Base-by-base conservation (phyloP, 2,797 vertebrate species). In the Oreochromis mossambicus region DNA sequence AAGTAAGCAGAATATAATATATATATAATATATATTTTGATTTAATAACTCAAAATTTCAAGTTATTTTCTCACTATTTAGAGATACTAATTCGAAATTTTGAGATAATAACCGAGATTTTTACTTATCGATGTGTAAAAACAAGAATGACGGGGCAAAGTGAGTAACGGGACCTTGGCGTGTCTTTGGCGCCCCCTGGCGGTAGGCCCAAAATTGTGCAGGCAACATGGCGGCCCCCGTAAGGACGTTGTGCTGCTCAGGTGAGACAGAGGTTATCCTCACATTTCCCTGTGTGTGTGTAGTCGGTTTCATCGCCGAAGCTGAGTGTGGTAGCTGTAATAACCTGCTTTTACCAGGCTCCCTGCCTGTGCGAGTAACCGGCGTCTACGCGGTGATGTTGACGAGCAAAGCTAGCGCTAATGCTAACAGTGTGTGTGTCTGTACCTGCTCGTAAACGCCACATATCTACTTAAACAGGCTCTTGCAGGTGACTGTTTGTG, bases 201-300 rank as follows among this genome's bases (percentile, higher is more conserved):
- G 96, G 91, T 17, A 29, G 4, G 2, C 5, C 0, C 3, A 0
- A 10, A 7, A 1, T 0, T 15, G 2, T 75, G 68, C 91, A 91
- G 61, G 3, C 84, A 97, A 95, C 41, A 97, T 97, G 96, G 96
- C 96, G 86, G 95, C 95, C 7, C 51, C 93, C 92, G 36, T 95
- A 38, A 95, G 94, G 92, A 92, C 86, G 2, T 15, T 96, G 76
- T 95, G 93, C 77, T 79, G 86, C 2, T 90, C 95, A 89, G 96
- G 96, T 97, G 88, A 95, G 95, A 29, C 87, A 79, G 68, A 91
- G 89, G 93, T 93, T 92, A 78, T 78, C 63, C 15, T 4, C 8
- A 38, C 8, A 6, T 13, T 1, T 12, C 24, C 4, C 21, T 0
- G 66, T n/a, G 2, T 77, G 1, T 34, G 1, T 12, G 8, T 10